Percentiles rank a stretch among this genome's conserved stretches.
Conservation (phyloP, 2,888 invertebrate species). For the Oeneis ivallda region DNA sequence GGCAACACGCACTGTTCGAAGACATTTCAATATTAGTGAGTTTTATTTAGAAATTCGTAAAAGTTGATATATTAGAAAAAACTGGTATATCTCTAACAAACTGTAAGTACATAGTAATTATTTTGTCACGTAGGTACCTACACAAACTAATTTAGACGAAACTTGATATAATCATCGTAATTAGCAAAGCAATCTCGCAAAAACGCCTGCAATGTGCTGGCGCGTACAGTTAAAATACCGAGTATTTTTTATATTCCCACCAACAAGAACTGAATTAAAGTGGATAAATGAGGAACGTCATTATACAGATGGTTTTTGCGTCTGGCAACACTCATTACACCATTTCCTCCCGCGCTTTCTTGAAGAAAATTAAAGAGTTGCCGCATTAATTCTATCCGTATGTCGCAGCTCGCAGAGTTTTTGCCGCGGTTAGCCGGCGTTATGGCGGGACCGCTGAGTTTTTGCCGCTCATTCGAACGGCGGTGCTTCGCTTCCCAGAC, state of each 20-base stretch:
- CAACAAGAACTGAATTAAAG: conserved; percentile 61
- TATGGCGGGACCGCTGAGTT: conserved; percentile 65
- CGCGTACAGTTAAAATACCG: conserved; percentile 60
- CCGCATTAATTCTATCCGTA: conserved; percentile 78
- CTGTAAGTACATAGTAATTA: neutral
- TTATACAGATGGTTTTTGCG: conserved; percentile 75
- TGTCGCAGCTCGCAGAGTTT: conserved; percentile 64
- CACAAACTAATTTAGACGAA: conserved; percentile 37
- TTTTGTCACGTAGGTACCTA: neutral
- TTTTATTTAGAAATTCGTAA: too few species aligned
- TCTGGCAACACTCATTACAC: conserved; percentile 75
- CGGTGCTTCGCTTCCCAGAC: conserved; percentile 72
- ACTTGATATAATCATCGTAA: conserved; percentile 28
- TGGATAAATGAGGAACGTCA: conserved; percentile 64
- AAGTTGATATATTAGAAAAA: too few species aligned
- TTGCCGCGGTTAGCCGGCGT: conserved; percentile 61
- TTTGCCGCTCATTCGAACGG: conserved; percentile 58
- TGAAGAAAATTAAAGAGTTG: conserved; percentile 79
- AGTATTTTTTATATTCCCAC: conserved; percentile 51
- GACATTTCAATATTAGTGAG: too few species aligned
- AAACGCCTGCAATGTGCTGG: conserved; percentile 37
- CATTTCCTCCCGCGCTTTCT: conserved; percentile 80
- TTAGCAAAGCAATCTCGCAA: conserved; percentile 20
- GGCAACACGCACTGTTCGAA: too few species aligned
- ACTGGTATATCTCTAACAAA: too few species aligned